Evolutionary conservation across 2,113 vertebrate genomes (phyloP).

Genomic region (Onychostruthus taczanowskii): DNA sequence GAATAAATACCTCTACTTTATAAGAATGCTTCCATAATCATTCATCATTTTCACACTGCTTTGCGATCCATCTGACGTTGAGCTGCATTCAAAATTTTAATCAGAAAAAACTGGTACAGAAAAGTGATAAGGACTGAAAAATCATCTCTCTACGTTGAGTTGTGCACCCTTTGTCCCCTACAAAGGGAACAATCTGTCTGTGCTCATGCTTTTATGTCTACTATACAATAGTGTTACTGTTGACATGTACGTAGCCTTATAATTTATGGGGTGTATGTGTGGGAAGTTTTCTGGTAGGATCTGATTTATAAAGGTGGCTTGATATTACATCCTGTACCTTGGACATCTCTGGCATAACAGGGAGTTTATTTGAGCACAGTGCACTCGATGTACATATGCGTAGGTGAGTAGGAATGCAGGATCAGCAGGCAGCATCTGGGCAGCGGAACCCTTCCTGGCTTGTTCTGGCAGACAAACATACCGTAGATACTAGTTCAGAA

Average conservation of each 20-base stretch:
- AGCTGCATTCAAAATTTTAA: neutral
- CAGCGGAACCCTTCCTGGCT: neutral
- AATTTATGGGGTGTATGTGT: neutral
- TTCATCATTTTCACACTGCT: neutral
- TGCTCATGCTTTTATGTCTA: neutral
- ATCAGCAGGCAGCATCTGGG: neutral
- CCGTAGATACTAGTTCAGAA: neutral
- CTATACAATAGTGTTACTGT: neutral
- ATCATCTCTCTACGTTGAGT: neutral
- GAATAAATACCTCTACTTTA: neutral
- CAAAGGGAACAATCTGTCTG: neutral
- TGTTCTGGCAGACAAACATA: neutral
- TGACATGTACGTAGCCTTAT: neutral
- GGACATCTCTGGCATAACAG: neutral
- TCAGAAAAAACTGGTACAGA: neutral
- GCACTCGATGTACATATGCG: rapidly evolving
- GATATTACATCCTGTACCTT: neutral
- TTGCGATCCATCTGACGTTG: neutral
- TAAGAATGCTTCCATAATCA: neutral
- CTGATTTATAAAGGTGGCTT: neutral
- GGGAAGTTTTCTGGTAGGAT: neutral
- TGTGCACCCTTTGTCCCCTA: neutral
- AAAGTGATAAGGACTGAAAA: neutral
- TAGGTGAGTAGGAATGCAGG: neutral
- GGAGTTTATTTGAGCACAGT: neutral